A percentile compares a stretch with the other conserved stretches of the same genome.
These are phyloP conservation scores for Zosterops hypoxanthus DNA, from an alignment of 2,113 vertebrate genomes.

Conservation along the genomic window DNA sequence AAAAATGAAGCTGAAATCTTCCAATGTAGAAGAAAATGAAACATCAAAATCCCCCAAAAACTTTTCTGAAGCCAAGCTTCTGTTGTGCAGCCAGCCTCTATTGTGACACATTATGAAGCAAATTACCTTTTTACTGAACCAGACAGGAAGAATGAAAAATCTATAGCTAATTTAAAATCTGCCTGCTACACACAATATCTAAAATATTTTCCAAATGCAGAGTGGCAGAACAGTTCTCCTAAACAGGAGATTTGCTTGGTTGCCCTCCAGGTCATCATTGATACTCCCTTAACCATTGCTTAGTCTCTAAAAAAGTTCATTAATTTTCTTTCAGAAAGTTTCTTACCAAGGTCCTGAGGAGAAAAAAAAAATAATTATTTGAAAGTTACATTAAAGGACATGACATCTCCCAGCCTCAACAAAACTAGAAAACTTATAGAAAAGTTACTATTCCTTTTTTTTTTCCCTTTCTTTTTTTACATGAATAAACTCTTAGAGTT, in stretches of 20 bases:
- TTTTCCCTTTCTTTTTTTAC: not conserved
- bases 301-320: not conserved
- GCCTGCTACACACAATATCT: not conserved
- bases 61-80: not conserved
- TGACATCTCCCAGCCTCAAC: not conserved
- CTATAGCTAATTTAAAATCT: not conserved
- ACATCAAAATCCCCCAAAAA: not conserved
- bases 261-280: not conserved
- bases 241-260: not conserved
- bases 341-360: not conserved
- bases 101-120: not conserved
- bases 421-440: not conserved
- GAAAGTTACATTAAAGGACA: not conserved
- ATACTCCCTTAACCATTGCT: not conserved
- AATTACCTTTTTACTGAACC: slow-evolving; percentile 1
- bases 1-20: not conserved
- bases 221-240: not conserved
- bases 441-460: not conserved
- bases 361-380: not conserved
- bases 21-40: not conserved
- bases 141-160: not conserved
- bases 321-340: not conserved
- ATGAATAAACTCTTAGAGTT: not conserved
- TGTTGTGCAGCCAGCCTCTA: not conserved
- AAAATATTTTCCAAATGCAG: not conserved